Conservation (phyloP, 2,888 invertebrate genomes). For the Papilio elwesi region DNA sequence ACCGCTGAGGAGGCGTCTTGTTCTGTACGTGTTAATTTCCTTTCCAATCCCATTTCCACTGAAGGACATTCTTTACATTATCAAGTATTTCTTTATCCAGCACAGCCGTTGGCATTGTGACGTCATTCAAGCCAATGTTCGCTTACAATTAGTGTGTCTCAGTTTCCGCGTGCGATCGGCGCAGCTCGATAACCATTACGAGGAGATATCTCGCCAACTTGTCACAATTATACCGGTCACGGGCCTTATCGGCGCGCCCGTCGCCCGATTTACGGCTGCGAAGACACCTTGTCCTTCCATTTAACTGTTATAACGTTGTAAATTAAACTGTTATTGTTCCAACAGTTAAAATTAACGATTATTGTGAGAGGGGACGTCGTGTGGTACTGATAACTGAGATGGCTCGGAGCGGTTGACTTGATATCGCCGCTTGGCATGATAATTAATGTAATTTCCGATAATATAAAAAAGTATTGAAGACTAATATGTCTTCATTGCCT, state of each 20-base stretch:
- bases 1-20: no score
- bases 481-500: no score
- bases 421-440: constrained; percentile 19
- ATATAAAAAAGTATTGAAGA: no score
- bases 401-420: constrained; percentile 44
- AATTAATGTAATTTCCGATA: neutral
- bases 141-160: constrained; percentile 7
- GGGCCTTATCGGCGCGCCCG: constrained; percentile 48
- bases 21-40: no score
- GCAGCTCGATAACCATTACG: constrained; percentile 44
- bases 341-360: constrained; percentile 73
- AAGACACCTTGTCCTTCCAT: constrained; percentile 69
- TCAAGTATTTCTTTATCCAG: no score
- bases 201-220: constrained; percentile 48
- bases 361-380: constrained; percentile 59
- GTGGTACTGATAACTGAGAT: constrained; percentile 57
- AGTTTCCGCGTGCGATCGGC: constrained; percentile 18
- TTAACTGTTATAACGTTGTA: constrained; percentile 68
- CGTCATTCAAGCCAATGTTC: neutral
- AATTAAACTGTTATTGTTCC: constrained; percentile 74
- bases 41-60: no score
- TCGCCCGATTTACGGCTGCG: constrained; percentile 49
- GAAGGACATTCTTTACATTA: no score
- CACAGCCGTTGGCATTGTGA: no score
- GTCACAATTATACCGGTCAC: constrained; percentile 52